Conservation (phyloP, 2,797 vertebrate species). For the Rhinatrema bivittatum region DNA sequence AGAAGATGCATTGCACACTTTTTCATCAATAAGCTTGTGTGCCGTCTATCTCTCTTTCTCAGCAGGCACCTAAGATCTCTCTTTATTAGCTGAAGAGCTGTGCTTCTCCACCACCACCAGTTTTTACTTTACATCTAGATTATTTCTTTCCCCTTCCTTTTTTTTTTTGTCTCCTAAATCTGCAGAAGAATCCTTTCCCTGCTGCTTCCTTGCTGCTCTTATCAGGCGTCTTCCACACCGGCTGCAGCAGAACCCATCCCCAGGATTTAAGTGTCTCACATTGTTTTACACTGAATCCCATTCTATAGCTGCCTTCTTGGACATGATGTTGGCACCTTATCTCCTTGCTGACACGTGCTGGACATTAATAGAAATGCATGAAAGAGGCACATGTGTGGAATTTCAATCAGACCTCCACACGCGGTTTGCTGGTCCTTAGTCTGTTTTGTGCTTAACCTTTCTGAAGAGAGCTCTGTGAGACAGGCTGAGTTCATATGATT, state of each 20-base stretch:
- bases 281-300: slow-evolving; percentile 56
- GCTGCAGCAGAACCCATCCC: slow-evolving; percentile 31
- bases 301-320: slow-evolving; percentile 65
- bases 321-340: slow-evolving; percentile 77
- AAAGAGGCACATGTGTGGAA: slow-evolving; percentile 61
- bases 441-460: slow-evolving; percentile 57
- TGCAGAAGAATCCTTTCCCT: too few relatives aligned
- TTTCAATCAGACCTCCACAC: slow-evolving; percentile 57
- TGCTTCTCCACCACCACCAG: too few relatives aligned
- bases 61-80: background rate
- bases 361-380: slow-evolving; percentile 80
- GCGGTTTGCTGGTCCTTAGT: slow-evolving; percentile 36
- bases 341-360: slow-evolving; percentile 76
- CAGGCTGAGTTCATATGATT: too few relatives aligned
- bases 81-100: background rate
- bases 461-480: slow-evolving; percentile 52
- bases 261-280: slow-evolving; percentile 52
- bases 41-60: background rate
- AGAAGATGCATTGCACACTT: too few relatives aligned
- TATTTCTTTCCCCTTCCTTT: background rate
- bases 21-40: too few relatives aligned
- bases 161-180: too few relatives aligned
- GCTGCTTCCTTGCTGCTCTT: background rate
- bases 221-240: background rate
- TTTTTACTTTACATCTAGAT: slow-evolving; percentile 3